These are phyloP conservation scores for Echeneis naucrates DNA, from an alignment of 2,797 vertebrate species.

Conservation along the genomic window DNA sequence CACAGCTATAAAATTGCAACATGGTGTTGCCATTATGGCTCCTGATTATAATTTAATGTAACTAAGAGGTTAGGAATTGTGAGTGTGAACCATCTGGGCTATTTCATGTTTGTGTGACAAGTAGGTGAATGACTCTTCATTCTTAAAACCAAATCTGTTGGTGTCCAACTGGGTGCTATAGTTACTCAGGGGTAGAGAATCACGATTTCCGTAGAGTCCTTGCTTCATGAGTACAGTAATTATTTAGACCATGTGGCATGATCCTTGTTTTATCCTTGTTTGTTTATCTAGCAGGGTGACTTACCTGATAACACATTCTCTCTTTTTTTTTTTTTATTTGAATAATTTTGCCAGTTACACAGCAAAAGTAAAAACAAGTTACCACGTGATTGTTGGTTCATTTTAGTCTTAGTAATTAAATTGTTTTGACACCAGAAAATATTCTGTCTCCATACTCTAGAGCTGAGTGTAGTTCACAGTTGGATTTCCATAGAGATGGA, in stretches of 20 bases:
- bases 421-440: neutral
- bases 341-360: neutral
- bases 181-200: neutral
- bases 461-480: neutral
- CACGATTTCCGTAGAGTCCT: neutral
- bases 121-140: neutral
- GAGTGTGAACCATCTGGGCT: neutral
- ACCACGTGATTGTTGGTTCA: neutral
- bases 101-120: constrained; percentile 1
- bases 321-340: neutral
- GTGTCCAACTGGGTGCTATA: neutral
- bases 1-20: neutral
- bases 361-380: neutral
- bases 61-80: neutral
- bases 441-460: neutral
- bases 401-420: neutral
- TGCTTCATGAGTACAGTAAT: neutral
- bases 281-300: neutral
- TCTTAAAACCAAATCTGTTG: neutral
- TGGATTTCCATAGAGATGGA: constrained; percentile 9
- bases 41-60: neutral
- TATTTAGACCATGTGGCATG: neutral
- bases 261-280: neutral
- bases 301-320: neutral
- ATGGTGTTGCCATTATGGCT: neutral